These are phyloP conservation scores for Sibirionetta formosa DNA, from an alignment of 2,797 vertebrate species.

Conservation along the genomic window DNA sequence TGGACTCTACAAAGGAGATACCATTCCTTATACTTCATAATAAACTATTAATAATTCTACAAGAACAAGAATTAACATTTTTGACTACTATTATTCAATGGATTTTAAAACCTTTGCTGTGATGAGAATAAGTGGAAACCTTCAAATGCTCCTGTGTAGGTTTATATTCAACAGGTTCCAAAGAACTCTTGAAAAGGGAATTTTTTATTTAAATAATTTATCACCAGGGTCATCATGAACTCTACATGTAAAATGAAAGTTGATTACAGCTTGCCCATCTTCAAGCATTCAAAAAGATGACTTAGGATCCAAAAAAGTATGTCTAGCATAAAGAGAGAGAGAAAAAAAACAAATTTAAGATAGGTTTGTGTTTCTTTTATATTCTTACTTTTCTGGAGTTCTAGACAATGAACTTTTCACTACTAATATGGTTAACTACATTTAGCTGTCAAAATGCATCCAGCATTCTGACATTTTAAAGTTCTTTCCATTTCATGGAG, in stretches of 20 bases:
- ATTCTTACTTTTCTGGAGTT: background rate
- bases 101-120: background rate
- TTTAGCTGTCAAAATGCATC: conserved; percentile 38
- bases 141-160: background rate
- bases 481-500: background rate
- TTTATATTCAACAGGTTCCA: background rate
- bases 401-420: conserved; percentile 13
- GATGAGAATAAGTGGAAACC: background rate
- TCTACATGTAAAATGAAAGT: background rate
- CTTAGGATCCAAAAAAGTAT: background rate
- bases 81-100: background rate
- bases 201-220: conserved; percentile 54
- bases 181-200: background rate
- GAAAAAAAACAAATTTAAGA: background rate
- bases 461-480: background rate
- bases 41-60: background rate
- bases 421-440: background rate
- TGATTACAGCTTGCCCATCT: background rate
- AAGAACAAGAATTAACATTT: background rate
- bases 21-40: background rate
- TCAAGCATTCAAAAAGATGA: background rate
- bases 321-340: background rate
- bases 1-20: background rate
- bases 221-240: background rate
- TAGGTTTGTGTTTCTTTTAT: background rate